Evolutionary conservation across 2,797 vertebrate species (phyloP).

Genomic region (Macroramphosus scolopax): DNA sequence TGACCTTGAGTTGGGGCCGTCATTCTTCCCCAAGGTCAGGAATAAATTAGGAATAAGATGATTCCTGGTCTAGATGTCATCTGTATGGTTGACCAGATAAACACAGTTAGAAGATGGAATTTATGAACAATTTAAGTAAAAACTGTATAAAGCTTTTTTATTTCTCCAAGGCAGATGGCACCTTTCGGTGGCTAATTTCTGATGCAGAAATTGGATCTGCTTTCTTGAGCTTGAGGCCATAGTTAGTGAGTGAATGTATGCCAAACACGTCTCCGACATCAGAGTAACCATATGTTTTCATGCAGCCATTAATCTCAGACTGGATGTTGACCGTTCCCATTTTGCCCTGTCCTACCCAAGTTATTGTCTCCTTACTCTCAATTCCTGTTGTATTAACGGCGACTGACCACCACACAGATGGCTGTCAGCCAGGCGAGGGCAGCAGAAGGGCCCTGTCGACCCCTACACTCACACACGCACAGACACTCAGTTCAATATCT

Average conservation of each 20-base stretch:
- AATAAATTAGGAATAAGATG: not conserved
- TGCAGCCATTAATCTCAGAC: constrained; percentile 64
- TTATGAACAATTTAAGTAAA: constrained; percentile 21
- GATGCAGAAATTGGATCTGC: constrained; percentile 34
- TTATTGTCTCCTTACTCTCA: constrained; percentile 53
- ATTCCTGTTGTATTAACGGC: constrained; percentile 61
- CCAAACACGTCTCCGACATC: constrained; percentile 65
- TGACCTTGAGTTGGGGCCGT: no score
- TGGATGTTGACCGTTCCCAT: constrained; percentile 64
- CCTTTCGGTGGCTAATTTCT: constrained; percentile 38
- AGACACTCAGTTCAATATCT: constrained; percentile 29
- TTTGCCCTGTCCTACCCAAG: constrained; percentile 58
- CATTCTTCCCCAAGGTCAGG: constrained; percentile 7
- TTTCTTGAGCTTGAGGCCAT: constrained; percentile 42
- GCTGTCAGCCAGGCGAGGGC: constrained; percentile 68
- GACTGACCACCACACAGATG: constrained; percentile 70
- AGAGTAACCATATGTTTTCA: constrained; percentile 73
- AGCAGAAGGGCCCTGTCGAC: constrained; percentile 67
- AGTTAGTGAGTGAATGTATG: constrained; percentile 55
- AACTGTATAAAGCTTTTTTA: constrained; percentile 22
- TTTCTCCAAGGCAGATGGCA: constrained; percentile 42
- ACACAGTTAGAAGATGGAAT: constrained; percentile 5
- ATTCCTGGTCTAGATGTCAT: no score
- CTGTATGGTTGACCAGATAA: not conserved
- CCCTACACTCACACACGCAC: constrained; percentile 23